phyloP scores from a whole-genome alignment of 2,888 invertebrate genomes.

The Eupeodes luniger region DNA sequence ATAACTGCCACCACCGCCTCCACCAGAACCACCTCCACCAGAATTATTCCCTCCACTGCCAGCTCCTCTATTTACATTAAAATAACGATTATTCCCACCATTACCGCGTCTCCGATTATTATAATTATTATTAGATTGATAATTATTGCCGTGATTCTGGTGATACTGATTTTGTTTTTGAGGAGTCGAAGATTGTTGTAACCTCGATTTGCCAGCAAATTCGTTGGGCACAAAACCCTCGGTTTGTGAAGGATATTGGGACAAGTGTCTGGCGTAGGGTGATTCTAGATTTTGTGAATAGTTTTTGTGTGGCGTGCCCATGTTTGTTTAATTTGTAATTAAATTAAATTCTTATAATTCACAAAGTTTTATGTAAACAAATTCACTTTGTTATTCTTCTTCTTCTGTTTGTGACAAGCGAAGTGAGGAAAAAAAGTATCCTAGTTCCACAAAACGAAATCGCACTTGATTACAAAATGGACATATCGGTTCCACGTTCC shows the following conservation, averaged over 20 bases:
- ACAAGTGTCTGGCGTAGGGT: conserved; percentile 78
- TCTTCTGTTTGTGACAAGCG: not conserved
- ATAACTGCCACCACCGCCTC: not conserved
- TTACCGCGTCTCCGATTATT: conserved; percentile 51
- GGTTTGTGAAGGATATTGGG: conserved; percentile 82
- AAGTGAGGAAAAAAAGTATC: conserved; percentile 2
- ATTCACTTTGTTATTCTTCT: conserved; percentile 12
- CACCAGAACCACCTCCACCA: conserved; percentile 16
- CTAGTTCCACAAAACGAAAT: conserved; percentile 1
- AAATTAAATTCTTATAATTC: not conserved
- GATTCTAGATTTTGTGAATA: conserved; percentile 76
- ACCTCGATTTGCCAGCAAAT: conserved; percentile 74
- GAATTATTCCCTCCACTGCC: conserved; percentile 33
- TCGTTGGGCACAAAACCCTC: conserved; percentile 80
- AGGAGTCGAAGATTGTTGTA: conserved; percentile 60
- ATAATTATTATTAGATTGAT: conserved; percentile 26
- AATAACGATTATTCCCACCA: conserved; percentile 70
- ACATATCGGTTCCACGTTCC: conserved; percentile 9
- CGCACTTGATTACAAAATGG: not conserved
- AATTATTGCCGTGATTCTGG: conserved; percentile 59
- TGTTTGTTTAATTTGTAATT: conserved; percentile 51
- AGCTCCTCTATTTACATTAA: conserved; percentile 40
- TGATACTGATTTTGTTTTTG: conserved; percentile 53
- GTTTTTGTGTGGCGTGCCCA: conserved; percentile 79
- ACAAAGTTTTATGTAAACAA: conserved; percentile 25